Evolutionary conservation across 2,888 invertebrate genomes (phyloP).

Genomic region (Himalopsyche tibetana): DNA sequence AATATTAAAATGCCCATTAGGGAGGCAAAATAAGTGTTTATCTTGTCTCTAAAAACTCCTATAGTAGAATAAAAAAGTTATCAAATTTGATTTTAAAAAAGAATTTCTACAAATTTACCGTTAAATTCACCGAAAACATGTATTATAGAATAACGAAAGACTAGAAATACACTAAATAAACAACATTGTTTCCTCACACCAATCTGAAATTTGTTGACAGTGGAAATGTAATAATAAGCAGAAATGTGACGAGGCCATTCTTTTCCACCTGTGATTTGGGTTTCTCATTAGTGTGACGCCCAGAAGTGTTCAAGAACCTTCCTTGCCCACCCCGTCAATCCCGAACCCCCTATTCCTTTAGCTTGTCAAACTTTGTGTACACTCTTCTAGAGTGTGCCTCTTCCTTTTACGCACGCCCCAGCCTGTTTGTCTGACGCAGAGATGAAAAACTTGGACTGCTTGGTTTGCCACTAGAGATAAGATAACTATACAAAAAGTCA

Average conservation of each 20-base stretch:
- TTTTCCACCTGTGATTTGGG: constrained; percentile 61
- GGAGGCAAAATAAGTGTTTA: too few relatives aligned
- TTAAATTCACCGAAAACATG: too few relatives aligned
- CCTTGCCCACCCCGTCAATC: constrained; percentile 10
- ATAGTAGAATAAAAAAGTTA: too few relatives aligned
- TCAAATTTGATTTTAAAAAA: too few relatives aligned
- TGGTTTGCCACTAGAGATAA: neutral
- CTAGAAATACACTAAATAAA: too few relatives aligned
- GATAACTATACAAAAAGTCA: too few relatives aligned
- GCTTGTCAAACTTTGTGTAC: constrained; percentile 57
- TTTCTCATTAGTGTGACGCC: constrained; percentile 59
- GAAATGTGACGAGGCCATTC: constrained; percentile 56
- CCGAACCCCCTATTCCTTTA: constrained; percentile 1
- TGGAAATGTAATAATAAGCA: constrained; percentile 58
- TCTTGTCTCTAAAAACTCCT: too few relatives aligned
- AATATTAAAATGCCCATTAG: too few relatives aligned
- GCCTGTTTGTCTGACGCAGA: constrained; percentile 20
- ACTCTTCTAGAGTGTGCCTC: constrained; percentile 41
- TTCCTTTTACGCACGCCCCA: constrained; percentile 39
- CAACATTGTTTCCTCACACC: neutral
- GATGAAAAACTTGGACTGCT: neutral
- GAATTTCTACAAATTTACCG: too few relatives aligned
- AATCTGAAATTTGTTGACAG: constrained; percentile 34
- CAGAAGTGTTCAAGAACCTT: constrained; percentile 51
- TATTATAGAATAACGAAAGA: too few relatives aligned